These are phyloP conservation scores for Mustelus asterias DNA, from an alignment of 2,113 vertebrate genomes.

Conservation along the genomic window DNA sequence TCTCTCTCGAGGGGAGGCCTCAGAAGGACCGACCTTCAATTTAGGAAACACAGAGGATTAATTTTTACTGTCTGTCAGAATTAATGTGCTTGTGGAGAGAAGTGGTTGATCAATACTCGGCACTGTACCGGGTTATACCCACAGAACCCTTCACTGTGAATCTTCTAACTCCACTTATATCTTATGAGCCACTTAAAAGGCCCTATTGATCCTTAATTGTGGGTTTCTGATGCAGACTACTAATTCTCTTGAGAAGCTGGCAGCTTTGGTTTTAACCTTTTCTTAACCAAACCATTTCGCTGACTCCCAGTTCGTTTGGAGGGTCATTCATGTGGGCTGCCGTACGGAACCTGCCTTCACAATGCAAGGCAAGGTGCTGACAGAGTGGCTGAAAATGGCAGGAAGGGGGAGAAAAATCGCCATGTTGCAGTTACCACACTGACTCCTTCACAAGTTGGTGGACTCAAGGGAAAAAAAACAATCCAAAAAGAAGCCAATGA, in stretches of 20 bases:
- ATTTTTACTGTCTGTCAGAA: conserved; percentile 56
- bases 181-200: conserved; percentile 69
- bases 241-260: conserved; percentile 42
- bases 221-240: conserved; percentile 46
- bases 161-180: conserved; percentile 60
- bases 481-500: not conserved
- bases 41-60: conserved; percentile 54
- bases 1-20: conserved; percentile 50
- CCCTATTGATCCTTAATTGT: conserved; percentile 70
- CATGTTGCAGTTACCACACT: not conserved
- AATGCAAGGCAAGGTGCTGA: not conserved
- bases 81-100: conserved; percentile 57
- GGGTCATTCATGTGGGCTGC: not conserved
- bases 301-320: not conserved
- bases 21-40: conserved; percentile 51
- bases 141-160: conserved; percentile 61
- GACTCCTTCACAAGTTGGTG: not conserved
- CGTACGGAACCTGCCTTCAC: not conserved
- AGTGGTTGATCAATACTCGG: conserved; percentile 55
- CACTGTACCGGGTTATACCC: conserved; percentile 57
- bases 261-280: conserved; percentile 43
- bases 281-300: conserved; percentile 4
- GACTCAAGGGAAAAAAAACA: not conserved
- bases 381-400: not conserved
- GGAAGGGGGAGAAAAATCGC: not conserved